Conservation (phyloP, 2,888 invertebrate genomes). For the Mesorhabditis sp. region DNA sequence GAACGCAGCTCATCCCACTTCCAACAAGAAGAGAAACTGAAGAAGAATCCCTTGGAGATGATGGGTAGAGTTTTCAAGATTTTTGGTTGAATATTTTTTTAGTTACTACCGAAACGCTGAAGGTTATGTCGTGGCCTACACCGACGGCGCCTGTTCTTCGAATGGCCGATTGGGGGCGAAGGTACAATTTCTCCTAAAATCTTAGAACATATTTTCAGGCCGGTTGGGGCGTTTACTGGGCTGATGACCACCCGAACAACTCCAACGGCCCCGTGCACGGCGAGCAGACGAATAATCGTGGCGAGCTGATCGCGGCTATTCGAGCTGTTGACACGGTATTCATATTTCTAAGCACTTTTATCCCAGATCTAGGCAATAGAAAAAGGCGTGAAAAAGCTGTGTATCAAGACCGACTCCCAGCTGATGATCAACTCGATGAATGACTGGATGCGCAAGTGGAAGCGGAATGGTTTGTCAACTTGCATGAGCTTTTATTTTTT, state of each 20-base stretch:
- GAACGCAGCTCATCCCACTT: too few relatives aligned
- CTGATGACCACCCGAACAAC: slow-evolving; percentile 66
- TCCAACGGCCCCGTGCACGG: slow-evolving; percentile 44
- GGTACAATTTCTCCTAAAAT: neutral
- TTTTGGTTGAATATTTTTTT: neutral
- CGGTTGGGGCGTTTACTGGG: slow-evolving; percentile 80
- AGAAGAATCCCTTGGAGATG: too few relatives aligned
- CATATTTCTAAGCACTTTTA: neutral
- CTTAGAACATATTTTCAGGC: slow-evolving; percentile 13
- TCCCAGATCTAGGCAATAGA: slow-evolving; percentile 64
- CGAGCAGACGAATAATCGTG: slow-evolving; percentile 84
- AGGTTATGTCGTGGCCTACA: slow-evolving; percentile 35
- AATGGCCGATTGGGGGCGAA: slow-evolving; percentile 33
- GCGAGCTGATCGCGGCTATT: slow-evolving; percentile 81
- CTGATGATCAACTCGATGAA: slow-evolving; percentile 79
- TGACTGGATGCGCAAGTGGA: slow-evolving; percentile 85
- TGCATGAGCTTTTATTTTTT: slow-evolving; percentile 61
- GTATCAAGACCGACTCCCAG: slow-evolving; percentile 83
- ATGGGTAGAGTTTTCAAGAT: too few relatives aligned
- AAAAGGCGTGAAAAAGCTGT: slow-evolving; percentile 68
- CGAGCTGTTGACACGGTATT: slow-evolving; percentile 67
- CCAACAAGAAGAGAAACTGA: too few relatives aligned
- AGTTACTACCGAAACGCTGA: neutral
- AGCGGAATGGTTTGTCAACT: slow-evolving; percentile 58
- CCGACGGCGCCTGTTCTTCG: slow-evolving; percentile 50